These are phyloP conservation scores for Melanogrammus aeglefinus DNA, from an alignment of 2,797 vertebrate species.

Conservation along the genomic window DNA sequence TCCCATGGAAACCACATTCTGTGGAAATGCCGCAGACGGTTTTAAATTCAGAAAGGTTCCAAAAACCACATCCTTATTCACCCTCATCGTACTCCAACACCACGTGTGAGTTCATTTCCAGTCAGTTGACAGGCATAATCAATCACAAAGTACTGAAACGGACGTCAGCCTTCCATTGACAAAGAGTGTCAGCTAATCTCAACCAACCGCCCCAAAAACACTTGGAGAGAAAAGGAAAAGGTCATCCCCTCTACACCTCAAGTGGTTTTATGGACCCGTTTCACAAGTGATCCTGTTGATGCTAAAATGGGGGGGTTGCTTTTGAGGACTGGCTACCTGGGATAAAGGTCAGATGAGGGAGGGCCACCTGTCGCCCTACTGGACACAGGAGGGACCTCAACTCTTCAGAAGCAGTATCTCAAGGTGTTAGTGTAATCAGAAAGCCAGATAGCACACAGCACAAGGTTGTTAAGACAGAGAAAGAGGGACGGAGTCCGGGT, in stretches of 20 bases:
- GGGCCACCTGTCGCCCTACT: slow-evolving; percentile 44
- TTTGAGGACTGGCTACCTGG: slow-evolving; percentile 38
- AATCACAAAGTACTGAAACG: slow-evolving; percentile 46
- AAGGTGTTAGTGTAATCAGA: background rate
- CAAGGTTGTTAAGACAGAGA: slow-evolving; percentile 1
- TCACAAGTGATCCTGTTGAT: slow-evolving; percentile 42
- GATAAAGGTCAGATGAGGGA: slow-evolving; percentile 40
- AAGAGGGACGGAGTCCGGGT: background rate
- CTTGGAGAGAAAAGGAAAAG: background rate
- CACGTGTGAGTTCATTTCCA: slow-evolving; percentile 39
- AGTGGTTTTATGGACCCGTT: slow-evolving; percentile 41
- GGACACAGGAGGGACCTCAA: slow-evolving; percentile 40
- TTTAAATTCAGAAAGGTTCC: slow-evolving; percentile 24
- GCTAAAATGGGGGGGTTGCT: slow-evolving; percentile 24
- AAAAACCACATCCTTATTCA: slow-evolving; percentile 44
- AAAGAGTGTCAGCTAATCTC: slow-evolving; percentile 38
- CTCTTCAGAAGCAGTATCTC: background rate
- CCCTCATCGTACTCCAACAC: slow-evolving; percentile 25
- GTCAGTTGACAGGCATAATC: slow-evolving; percentile 39
- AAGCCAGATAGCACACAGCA: slow-evolving; percentile 1
- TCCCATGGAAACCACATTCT: slow-evolving; percentile 23
- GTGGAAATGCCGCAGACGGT: slow-evolving; percentile 27
- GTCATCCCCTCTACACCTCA: slow-evolving; percentile 22
- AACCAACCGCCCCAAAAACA: slow-evolving; percentile 15
- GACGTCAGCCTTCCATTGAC: slow-evolving; percentile 41